Evolutionary conservation across 2,797 vertebrate species (phyloP).

Genomic region (Molothrus ater): DNA sequence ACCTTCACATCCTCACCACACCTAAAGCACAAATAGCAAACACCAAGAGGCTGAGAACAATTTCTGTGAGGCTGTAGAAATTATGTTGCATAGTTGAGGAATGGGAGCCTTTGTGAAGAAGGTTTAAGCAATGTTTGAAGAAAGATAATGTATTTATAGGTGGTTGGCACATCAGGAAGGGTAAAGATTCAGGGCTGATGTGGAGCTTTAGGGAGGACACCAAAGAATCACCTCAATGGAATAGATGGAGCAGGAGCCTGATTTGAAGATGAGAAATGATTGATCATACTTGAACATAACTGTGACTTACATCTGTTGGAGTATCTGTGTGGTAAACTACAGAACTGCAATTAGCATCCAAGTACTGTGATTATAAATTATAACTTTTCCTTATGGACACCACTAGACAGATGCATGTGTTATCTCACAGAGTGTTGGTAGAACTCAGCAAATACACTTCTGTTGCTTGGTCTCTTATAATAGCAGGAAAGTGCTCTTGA

Average conservation of each 20-base stretch:
- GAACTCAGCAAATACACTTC: not conserved
- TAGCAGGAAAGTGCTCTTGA: not conserved
- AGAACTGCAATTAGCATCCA: not conserved
- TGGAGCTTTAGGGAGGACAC: not conserved
- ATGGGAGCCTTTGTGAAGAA: not conserved
- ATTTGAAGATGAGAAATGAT: not conserved
- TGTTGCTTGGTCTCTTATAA: not conserved
- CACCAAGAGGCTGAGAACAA: not conserved
- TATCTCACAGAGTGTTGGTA: not conserved
- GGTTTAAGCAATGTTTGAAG: not conserved
- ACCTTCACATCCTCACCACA: not conserved
- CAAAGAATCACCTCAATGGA: not conserved
- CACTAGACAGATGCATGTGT: not conserved
- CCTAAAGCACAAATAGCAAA: not conserved
- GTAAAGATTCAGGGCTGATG: not conserved
- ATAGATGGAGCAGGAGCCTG: not conserved
- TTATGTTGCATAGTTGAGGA: not conserved
- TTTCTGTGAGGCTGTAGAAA: not conserved
- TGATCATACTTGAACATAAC: not conserved
- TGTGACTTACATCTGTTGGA: not conserved
- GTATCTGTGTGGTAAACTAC: not conserved
- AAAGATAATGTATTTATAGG: not conserved
- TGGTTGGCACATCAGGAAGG: not conserved
- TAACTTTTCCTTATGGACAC: not conserved
- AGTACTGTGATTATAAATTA: not conserved